Base-by-base conservation (phyloP, 1,140 invertebrate genomes). In the Trypoxylus dichotomus region DNA sequence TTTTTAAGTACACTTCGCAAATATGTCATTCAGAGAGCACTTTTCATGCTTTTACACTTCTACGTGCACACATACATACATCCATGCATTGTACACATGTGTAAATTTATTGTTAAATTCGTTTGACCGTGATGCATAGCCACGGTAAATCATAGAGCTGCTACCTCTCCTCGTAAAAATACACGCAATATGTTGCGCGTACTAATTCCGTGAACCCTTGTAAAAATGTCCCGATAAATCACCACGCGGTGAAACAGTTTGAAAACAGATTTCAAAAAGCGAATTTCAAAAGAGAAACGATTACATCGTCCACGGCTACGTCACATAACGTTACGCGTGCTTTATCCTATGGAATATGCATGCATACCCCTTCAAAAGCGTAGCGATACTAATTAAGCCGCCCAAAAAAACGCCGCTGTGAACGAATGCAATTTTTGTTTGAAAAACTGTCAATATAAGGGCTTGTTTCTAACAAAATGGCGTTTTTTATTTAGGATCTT, bases 41-140 rank as follows among this genome's bases (percentile, higher is more conserved):
- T 54, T 54, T 54, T 54, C 47, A 19, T 3, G 19, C 15, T n/a
- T 19, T 7, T 54, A 54, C 6, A 6, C 15, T 54, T 54, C 15
- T 54, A 54, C 47, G 19, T 19, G 1, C 19, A n/a, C n/a, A 54
- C 15, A 54, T 5, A 15, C 19, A 54, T 19, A 5, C 19, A 19
- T 54, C 47, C 10, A 37, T 54, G n/a, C 19, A 3, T 54, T 19
- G 13, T 54, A 54, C n/a, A n/a, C 2, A 54, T 54, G 47, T 54
- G 47, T 54, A 54, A 54, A 54, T 54, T 54, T 54, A 54, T 54
- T 54, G 47, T 54, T 54, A 54, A 54, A 19, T 54, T n/a, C 47
- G 47, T 54, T 54, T 54, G 47, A 54, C 47, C 47, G 19, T 54
- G 47, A 54, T 54, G 7, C 47, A 54, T 54, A 19, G 47, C 47